Evolutionary conservation across 2,888 invertebrate species (phyloP), one percentile per base, ranked within the genome.

Genomic region (Acronicta alni): DNA sequence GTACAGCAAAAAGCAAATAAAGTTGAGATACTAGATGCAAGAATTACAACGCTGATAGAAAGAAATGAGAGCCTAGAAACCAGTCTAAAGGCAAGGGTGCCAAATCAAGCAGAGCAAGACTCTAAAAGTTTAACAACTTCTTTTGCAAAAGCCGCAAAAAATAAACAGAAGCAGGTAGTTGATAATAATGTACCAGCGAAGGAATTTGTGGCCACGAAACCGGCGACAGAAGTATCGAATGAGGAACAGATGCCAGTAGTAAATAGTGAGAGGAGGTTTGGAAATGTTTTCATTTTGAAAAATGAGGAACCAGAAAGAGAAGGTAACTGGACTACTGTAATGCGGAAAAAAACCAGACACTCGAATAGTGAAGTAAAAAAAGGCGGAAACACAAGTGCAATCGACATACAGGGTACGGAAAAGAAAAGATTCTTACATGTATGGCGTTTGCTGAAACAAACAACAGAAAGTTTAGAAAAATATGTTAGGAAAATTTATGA

Each of bases 1-100:
- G 48, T 65, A n/a, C 39, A 56, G 52, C 48, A 74, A 54, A 70
- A 70, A 18, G 62, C 58, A 15, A 56, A 16, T 18, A 67, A 64
- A 54, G 57, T 69, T 5, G 63, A 75, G 7, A n/a, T 16, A 17
- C 42, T 75, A 14, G 60, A 75, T 47, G 12, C 38, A 0, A 42
- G 42, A 56, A 51, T 66, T 20, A 66, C 42, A 56, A 10, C 2
- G 0, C 15, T 72, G 18, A 32, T 32, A 8, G 58, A 62, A 35
- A 67, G 30, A 47, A 64, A 65, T 35, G 38, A 62, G 8, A 20
- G 16, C 16, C 15, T 43, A 0, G 49, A 57, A 37, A 12, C 26
- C 2, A 38, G 41, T 23, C 17, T 48, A 20, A 53, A 20, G n/a
- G 9, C 14, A 15, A 16, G 5, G 35, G 10, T 20, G 14, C 1